phyloP scores from a whole-genome alignment of 1,140 invertebrate genomes.

The Orius laevigatus region DNA sequence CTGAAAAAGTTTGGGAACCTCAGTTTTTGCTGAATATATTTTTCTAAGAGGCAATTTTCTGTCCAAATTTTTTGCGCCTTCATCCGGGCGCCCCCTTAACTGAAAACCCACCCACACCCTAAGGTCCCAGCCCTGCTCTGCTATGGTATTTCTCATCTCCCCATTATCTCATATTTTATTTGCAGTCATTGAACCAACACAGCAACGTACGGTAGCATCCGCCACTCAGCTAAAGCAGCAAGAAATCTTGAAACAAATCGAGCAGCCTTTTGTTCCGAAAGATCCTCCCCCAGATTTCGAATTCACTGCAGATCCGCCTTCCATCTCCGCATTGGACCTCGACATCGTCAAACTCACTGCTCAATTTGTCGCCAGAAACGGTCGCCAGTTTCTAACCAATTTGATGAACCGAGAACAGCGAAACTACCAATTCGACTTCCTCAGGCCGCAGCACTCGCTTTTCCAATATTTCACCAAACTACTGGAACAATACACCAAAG shows the following conservation, averaged over 20 bases:
- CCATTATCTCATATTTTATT: too few relatives aligned
- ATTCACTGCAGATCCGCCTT: slow-evolving; percentile 95
- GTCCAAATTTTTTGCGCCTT: too few relatives aligned
- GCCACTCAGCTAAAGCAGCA: slow-evolving; percentile 69
- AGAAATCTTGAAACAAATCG: slow-evolving; percentile 72
- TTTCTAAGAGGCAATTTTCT: too few relatives aligned
- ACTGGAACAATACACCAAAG: slow-evolving; percentile 95
- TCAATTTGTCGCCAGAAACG: slow-evolving; percentile 97
- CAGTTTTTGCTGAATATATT: too few relatives aligned
- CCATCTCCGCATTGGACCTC: slow-evolving; percentile 95
- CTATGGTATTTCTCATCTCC: too few relatives aligned
- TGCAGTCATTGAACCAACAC: slow-evolving; percentile 20
- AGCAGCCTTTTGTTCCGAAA: slow-evolving; percentile 75
- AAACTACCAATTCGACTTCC: slow-evolving; percentile 98
- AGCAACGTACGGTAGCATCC: slow-evolving; percentile 34
- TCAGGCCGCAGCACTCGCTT: slow-evolving; percentile 93
- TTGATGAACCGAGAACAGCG: slow-evolving; percentile 96
- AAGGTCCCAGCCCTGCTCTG: neutral
- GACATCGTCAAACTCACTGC: slow-evolving; percentile 97
- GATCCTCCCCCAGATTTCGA: slow-evolving; percentile 94
- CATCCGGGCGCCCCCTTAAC: too few relatives aligned
- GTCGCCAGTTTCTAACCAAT: slow-evolving; percentile 92
- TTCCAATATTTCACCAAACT: slow-evolving; percentile 98
- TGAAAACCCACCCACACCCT: too few relatives aligned
- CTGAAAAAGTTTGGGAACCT: too few relatives aligned